Base-by-base conservation (phyloP, 2,113 vertebrate genomes). In the Aegithalos caudatus region DNA sequence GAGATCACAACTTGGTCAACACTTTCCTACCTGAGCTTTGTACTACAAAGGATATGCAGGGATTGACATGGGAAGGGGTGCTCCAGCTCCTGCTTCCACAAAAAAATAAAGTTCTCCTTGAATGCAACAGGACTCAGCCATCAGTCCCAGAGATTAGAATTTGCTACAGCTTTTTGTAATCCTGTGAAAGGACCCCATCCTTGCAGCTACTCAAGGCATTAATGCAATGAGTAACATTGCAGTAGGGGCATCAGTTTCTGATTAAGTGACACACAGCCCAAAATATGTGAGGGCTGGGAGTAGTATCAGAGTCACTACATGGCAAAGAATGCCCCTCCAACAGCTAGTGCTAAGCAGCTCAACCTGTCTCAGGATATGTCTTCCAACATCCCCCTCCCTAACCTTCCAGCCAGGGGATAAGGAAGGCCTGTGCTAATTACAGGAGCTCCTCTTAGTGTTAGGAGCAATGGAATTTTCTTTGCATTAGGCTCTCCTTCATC, bases 321-420 rank as follows among this genome's bases (percentile, higher is more conserved):
- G 37, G 37, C 31, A 82, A 44, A 12, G 31, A 1, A 3, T 50
- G 53, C 19, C 27, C 2, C 29, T 80, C 53, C 2, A 3, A 28
- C 6, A 73, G 15, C 28, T 66, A 38, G 19, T 70, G 33, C 27
- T 72, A 51, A 76, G 35, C 54, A 90, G 23, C 24, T 37, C 45
- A 14, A 5, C 18, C 15, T 22, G 15, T 44, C 40, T 76, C 2
- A 1, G 33, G 16, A 25, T 19, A 5, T 0, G 1, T 19, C 67
- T 38, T 71, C 81, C 56, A 54, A 62, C 23, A 29, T 0, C 2
- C 3, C 3, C 0, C 1, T 37, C 7, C 22, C 2, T 1, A 50
- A 28, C 9, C 37, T 33, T 35, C 14, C 18, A 77, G 14, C 13
- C 22, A n/a, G 24, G 23, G 24, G 5, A 67, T 27, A 18, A 8